These are phyloP conservation scores for Parascotia fuliginaria DNA, from an alignment of 2,888 invertebrate genomes.

Conservation along the genomic window DNA sequence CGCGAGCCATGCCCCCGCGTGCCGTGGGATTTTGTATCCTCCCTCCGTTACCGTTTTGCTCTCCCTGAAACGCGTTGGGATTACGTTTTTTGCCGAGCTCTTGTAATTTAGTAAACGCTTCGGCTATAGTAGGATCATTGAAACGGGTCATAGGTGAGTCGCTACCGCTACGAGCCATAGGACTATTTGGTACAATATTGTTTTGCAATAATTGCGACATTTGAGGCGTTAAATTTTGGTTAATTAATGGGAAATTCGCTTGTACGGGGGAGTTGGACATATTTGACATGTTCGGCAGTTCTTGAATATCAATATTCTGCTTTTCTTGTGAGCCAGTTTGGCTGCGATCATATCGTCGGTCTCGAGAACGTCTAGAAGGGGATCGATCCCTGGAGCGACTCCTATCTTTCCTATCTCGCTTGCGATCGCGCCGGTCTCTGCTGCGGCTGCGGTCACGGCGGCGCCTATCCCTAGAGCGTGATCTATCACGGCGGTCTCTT, in stretches of 20 bases:
- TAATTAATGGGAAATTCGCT: slow-evolving; percentile 35
- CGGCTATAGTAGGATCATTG: slow-evolving; percentile 63
- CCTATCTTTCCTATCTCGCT: slow-evolving; percentile 82
- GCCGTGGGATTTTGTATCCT: slow-evolving; percentile 35
- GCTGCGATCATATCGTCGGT: slow-evolving; percentile 78
- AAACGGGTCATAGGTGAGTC: slow-evolving; percentile 52
- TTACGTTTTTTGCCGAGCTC: slow-evolving; percentile 86
- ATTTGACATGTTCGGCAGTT: slow-evolving; percentile 14
- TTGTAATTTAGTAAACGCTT: slow-evolving; percentile 70
- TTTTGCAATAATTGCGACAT: slow-evolving; percentile 42
- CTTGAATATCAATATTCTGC: slow-evolving; percentile 38
- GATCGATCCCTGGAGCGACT: slow-evolving; percentile 85
- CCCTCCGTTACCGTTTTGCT: slow-evolving; percentile 51
- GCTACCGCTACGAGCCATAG: slow-evolving; percentile 34
- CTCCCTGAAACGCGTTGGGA: slow-evolving; percentile 84
- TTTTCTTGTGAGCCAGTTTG: slow-evolving; percentile 67
- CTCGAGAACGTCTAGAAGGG: slow-evolving; percentile 79
- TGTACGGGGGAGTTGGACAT: slow-evolving; percentile 20
- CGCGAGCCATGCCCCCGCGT: slow-evolving; percentile 49
- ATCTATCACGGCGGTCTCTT: slow-evolving; percentile 80
- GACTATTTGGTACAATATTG: slow-evolving; percentile 47
- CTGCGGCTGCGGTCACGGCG: slow-evolving; percentile 87
- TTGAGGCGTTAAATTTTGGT: slow-evolving; percentile 29
- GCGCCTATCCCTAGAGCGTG: slow-evolving; percentile 86
- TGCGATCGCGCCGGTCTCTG: slow-evolving; percentile 80